Evolutionary conservation across 2,888 invertebrate genomes (phyloP), one percentile per base, ranked within the genome.

Genomic region (Protodeltote pygarga): DNA sequence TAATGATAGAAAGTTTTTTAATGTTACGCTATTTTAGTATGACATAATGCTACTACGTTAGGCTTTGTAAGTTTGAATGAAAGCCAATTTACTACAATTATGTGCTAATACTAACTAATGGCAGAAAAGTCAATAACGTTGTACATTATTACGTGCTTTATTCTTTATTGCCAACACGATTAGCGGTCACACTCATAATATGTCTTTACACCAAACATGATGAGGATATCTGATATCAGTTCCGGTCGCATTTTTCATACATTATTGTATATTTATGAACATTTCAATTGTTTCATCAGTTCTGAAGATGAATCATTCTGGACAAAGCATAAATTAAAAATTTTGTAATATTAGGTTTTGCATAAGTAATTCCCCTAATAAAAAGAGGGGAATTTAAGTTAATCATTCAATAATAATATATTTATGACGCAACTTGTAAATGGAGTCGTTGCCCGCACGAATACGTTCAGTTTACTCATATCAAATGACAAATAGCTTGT

Each of bases 401-500:
- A 38, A 27, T 34, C 38, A 42, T 28, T 13, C 17, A 37, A 46
- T 46, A 5, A 44, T 32, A 53, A 46, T 37, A 61, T 25, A 31
- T 21, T n/a, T 34, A 20, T 62, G 48, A 62, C 40, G 41, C 35
- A 62, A 35, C 16, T 25, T 16, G 23, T 35, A 21, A 27, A 46
- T 4, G 16, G 25, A 38, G 32, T 34, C 37, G 19, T 48, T 20
- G 14, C 13, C 39, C 44, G 44, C 4, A 24, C 29, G 20, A 57
- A 41, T 48, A 24, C 32, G 32, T 45, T 28, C 8, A 23, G 41
- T 42, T 35, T 44, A 37, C 41, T 41, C 29, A 27, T 41, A 37
- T 38, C 39, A 21, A 49, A 51, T 54, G 61, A 69, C 54, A 64
- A 65, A 60, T 37, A 65, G 51, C 42, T 54, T 34, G 47, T 42